Percentiles rank a stretch among this genome's conserved stretches.
Evolutionary conservation across 2,113 vertebrate species (phyloP).

Genomic region (Larimichthys crocea): DNA sequence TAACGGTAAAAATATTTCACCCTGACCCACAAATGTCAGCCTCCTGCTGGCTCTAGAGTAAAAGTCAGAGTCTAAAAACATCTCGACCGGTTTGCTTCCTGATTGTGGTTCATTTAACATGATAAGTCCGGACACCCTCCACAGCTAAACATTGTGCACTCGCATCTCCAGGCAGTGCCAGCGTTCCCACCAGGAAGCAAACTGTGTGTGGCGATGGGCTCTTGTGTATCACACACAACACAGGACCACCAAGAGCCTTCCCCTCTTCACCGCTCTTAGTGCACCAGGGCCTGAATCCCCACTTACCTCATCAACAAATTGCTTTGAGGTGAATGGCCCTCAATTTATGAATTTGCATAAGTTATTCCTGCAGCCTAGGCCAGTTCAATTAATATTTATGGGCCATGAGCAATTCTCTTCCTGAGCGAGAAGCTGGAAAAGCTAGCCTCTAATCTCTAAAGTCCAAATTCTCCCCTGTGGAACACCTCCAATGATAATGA

Average conservation of each 20-base stretch:
- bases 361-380: constrained; percentile 66
- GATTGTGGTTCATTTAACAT: constrained; percentile 2
- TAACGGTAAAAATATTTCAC: background rate
- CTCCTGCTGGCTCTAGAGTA: background rate
- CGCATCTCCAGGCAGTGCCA: constrained; percentile 34
- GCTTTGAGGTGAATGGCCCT: constrained; percentile 77
- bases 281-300: constrained; percentile 49
- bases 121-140: constrained; percentile 21
- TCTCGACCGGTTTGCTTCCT: background rate
- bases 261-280: constrained; percentile 44
- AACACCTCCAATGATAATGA: constrained; percentile 25
- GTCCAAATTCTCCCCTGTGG: constrained; percentile 54
- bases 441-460: constrained; percentile 50
- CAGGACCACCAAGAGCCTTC: constrained; percentile 27
- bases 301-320: constrained; percentile 79
- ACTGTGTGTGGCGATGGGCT: constrained; percentile 25
- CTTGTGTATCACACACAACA: constrained; percentile 32
- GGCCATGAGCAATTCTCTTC: constrained; percentile 47
- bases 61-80: constrained; percentile 3
- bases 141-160: constrained; percentile 16
- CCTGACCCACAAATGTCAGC: background rate
- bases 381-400: constrained; percentile 76
- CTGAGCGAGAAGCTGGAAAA: constrained; percentile 44
- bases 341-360: constrained; percentile 77
- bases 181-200: constrained; percentile 23